Base-by-base conservation (phyloP, 92 coral and sea anemone species). In the Porites evermanni region DNA sequence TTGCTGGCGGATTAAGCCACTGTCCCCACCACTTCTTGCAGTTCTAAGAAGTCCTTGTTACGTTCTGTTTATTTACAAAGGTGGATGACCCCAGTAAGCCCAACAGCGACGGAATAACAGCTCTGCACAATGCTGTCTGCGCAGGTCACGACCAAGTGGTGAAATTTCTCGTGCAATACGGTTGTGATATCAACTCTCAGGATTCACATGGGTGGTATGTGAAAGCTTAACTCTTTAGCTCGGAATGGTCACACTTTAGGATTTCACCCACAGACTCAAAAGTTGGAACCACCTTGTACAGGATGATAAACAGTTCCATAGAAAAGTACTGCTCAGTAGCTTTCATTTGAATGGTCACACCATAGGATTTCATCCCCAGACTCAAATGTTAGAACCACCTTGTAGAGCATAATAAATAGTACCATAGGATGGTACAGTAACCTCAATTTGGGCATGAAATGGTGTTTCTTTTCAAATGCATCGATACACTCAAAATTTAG, bases 61-160 rank as follows among this genome's bases (percentile, higher is more conserved):
- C 23, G 12, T 56, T 21, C 70, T 1, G 16, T 56, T 8, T 56
- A 54, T 18, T 38, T 58, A 52, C 29, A 17, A 58, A 97, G 99
- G 98, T 97, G 51, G 96, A 95, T 19, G 98, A 97, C 77, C 98
- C 98, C 8, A 95, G 98, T 79, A 67, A 81, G 81, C 98, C 99
- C 1, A 97, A 97, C 89, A 90, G 88, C 61, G 99, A 97, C 56
- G 99, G 99, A 3, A 96, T 97, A 61, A 95, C 99, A 2, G 99
- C 99, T 21, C 92, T 97, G 12, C 99, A 97, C 73, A 94, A 97
- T 69, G 98, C 99, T n/a, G 99, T 97, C n/a, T 97, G 99, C 44
- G 98, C 91, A 70, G 88, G 92, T 73, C 99, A 97, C 72, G 94
- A 86, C 64, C 88, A 83, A 2, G 95, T 97, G 47, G 98, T 95